Base-by-base conservation (phyloP, 2,797 vertebrate genomes). In the Hozukius guyotensis region DNA sequence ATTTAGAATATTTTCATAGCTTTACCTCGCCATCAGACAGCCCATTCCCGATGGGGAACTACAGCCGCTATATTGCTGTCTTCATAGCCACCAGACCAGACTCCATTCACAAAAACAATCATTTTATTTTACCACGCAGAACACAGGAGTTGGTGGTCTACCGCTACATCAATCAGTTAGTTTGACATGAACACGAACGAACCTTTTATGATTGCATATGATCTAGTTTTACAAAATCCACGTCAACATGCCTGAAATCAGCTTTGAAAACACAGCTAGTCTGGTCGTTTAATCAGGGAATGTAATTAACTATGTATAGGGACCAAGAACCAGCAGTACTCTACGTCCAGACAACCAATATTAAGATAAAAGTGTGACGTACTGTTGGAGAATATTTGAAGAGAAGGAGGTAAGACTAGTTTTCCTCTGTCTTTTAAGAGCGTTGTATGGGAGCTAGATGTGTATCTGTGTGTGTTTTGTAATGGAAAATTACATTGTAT, bases 181-280 rank as follows among this genome's bases (percentile, higher is more conserved):
- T 36, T 36, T 36, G 1, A 36, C 34, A 42, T 13, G 38, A 13
- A 14, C 57, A 12, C 0, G 20, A 52, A 46, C 10, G 22, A 70
- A 55, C 31, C 24, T 16, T 57, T 72, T 67, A 52, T 4, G 60
- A 78, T 72, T 78, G 8, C 57, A 62, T 77, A 13, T 25, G 53
- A 72, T 46, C 25, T 69, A 34, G 12, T 31, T 31, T 18, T 61
- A 34, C 20, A 2, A 25, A 70, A 70, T 59, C 25, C 34, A 25
- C 49, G 56, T 56, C 24, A 68, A 69, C 38, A 31, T 14, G 53
- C 12, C 20, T 56, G 49, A 32, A 8, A 12, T 18, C n/a, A 2
- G n/a, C 24, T 38, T 66, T 66, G 49, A 29, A 78, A 77, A 36
- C 13, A 3, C 12, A 27, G 49, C 46, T 70, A 36, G 34, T 52